Base-by-base conservation (phyloP, 1,140 invertebrate genomes). In the Cotesia chilonis region DNA sequence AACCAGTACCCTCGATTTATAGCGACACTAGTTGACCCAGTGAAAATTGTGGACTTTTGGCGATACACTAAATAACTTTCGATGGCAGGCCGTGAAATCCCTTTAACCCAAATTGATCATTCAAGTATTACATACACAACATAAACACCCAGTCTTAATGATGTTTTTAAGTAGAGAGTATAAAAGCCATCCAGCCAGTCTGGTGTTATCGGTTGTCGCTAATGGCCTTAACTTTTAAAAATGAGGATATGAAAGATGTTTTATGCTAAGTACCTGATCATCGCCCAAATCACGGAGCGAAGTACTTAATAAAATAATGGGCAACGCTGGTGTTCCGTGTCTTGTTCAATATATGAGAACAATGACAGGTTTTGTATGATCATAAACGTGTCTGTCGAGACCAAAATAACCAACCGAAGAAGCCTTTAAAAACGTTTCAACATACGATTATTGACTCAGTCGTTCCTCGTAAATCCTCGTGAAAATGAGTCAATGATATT, bases 251-350 rank as follows among this genome's bases (percentile, higher is more conserved):
- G 65, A 57, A 70, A 61, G 75, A 74, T 81, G 80, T 81, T 80
- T 81, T 79, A 81, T 81, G 80, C 73, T 80, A 81, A 81, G 79
- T 78, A 77, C 65, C 70, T 47, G 41, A 80, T 81, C 75, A 66
- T 71, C 74, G 76, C 52, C 54, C 80, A 72, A 76, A 78, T 78
- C 80, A 81, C 80, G 80, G 74, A 80, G 71, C 51, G 38, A 36
- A 64, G 60, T 74, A 61, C 68, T 75, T 75, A 78, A 79, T 79
- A 79, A 78, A 78, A 79, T 79, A 79, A 78, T 75, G 74, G 75
- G 74, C 72, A 72, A 47, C 72, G 72, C 38, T 73, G 72, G 59
- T 74, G 71, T 74, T 74, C 52, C 67, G 47, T 59, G 14, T 72
- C 55, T 66, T 72, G 41, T 47, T 47, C 41, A 47, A 47, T 20